Percentiles rank a stretch among this genome's conserved stretches.
phyloP scores from a whole-genome alignment of 2,113 vertebrate genomes.

The Danio rerio region GRCz12tu NC_133181.1:56693501-56694000 shows the following conservation, averaged over 20 bases:
- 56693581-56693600: slow-evolving; percentile 14
- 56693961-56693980: too few species aligned
- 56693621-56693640: neutral
- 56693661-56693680: neutral
- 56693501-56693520: slow-evolving; percentile 49
- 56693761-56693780: neutral
- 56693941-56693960: too few species aligned
- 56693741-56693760: neutral
- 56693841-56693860: neutral
- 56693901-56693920: too few species aligned
- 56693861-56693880: too few species aligned
- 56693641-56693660: neutral
- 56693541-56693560: neutral
- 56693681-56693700: neutral
- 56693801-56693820: neutral
- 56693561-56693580: neutral
- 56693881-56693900: neutral
- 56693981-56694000: too few species aligned
- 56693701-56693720: neutral
- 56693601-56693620: neutral
- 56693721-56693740: neutral
- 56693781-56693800: neutral
- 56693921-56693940: too few species aligned
- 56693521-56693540: slow-evolving; percentile 24
- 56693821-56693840: neutral